Conservation (phyloP, 2,113 vertebrate species). For the Marmota flaviventris region DNA sequence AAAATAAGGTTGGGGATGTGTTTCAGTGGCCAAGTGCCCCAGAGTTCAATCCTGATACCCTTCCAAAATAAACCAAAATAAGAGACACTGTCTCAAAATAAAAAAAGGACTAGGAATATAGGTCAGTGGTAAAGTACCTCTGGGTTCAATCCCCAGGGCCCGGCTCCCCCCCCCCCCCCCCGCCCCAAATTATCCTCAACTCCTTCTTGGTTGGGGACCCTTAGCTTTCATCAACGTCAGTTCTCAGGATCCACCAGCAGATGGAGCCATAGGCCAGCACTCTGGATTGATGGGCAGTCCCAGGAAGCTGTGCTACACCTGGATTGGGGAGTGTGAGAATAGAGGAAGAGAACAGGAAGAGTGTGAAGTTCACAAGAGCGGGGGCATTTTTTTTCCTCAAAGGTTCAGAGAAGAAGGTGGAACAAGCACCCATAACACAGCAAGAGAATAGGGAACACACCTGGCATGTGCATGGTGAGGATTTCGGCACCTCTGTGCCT, state of each 20-base stretch:
- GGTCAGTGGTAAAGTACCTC: too few species aligned
- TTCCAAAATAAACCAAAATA: too few species aligned
- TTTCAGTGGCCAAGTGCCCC: too few species aligned
- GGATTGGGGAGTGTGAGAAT: not conserved
- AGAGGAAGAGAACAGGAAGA: not conserved
- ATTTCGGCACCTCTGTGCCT: not conserved
- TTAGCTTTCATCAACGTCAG: not conserved
- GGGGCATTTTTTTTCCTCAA: not conserved
- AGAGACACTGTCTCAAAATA: too few species aligned
- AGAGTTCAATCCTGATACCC: too few species aligned
- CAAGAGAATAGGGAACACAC: not conserved
- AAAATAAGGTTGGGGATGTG: too few species aligned
- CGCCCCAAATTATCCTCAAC: not conserved
- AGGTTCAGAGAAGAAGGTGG: not conserved
- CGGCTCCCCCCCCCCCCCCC: accelerated
- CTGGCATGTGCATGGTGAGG: not conserved
- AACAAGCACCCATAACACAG: not conserved
- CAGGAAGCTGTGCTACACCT: not conserved
- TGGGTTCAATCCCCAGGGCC: too few species aligned
- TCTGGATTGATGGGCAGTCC: too few species aligned
- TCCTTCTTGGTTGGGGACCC: too few species aligned
- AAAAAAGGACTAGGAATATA: too few species aligned
- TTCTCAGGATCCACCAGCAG: constrained; percentile 51
- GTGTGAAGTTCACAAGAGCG: not conserved
- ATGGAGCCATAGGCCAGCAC: constrained; percentile 58